phyloP scores from a whole-genome alignment of 2,113 vertebrate genomes.

The Mola mola region DNA sequence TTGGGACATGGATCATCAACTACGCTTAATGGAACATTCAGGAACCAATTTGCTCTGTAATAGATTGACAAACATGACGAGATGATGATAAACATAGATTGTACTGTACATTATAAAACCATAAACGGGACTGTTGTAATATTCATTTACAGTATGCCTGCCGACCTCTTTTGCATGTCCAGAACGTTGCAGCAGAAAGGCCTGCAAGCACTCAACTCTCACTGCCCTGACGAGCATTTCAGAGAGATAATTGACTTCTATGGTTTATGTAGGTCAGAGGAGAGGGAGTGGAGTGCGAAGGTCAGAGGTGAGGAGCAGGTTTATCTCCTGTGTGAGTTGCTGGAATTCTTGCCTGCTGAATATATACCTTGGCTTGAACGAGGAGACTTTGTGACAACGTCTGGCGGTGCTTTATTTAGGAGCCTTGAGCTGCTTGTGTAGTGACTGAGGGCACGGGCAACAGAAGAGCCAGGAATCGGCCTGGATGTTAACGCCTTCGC shows the following conservation, averaged over 20 bases:
- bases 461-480: background rate
- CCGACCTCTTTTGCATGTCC: slow-evolving; percentile 25
- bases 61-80: background rate
- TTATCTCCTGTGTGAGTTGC: slow-evolving; percentile 43
- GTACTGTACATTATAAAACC: slow-evolving; percentile 37
- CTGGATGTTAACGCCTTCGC: background rate
- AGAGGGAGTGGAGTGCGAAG: slow-evolving; percentile 7
- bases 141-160: slow-evolving; percentile 2
- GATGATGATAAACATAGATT: slow-evolving; percentile 7
- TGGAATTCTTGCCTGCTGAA: slow-evolving; percentile 35
- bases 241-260: slow-evolving; percentile 32
- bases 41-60: slow-evolving; percentile 1
- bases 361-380: background rate
- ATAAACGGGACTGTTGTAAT: slow-evolving; percentile 25
- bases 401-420: slow-evolving; percentile 33
- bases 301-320: slow-evolving; percentile 51
- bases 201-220: background rate
- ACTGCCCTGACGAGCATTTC: background rate
- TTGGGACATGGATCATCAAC: background rate
- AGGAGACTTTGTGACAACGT: slow-evolving; percentile 10
- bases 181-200: background rate
- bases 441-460: slow-evolving; percentile 3
- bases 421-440: slow-evolving; percentile 23
- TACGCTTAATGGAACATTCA: slow-evolving; percentile 8
- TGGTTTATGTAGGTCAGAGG: slow-evolving; percentile 35